A percentile compares a stretch with the other conserved stretches of the same genome.
These are phyloP conservation scores for Corythoichthys intestinalis DNA, from an alignment of 2,113 vertebrate genomes.

Conservation along the genomic window DNA sequence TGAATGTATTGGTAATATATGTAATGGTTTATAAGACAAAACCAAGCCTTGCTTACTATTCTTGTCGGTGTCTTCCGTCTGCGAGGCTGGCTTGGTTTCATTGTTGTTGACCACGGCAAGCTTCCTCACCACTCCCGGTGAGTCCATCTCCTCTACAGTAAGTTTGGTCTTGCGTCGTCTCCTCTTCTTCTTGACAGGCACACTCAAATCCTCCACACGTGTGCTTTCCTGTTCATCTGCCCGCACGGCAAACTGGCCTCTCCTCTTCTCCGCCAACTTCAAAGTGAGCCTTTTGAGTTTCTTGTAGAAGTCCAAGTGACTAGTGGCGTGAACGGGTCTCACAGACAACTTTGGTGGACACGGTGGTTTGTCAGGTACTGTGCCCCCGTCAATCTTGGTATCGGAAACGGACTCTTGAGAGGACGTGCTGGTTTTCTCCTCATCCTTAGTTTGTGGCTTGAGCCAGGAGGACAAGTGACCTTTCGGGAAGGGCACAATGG, in stretches of 20 bases:
- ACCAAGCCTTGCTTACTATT: slow-evolving; percentile 24
- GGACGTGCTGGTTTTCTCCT: slow-evolving; percentile 18
- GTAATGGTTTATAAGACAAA: too few relatives aligned
- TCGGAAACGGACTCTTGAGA: slow-evolving; percentile 24
- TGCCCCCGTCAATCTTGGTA: slow-evolving; percentile 9
- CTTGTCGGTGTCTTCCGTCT: slow-evolving; percentile 13
- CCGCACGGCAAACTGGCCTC: slow-evolving; percentile 10
- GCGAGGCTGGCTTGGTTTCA: neutral
- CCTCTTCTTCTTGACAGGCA: slow-evolving; percentile 44
- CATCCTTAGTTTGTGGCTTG: slow-evolving; percentile 49
- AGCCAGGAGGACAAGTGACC: slow-evolving; percentile 48
- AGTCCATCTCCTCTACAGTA: slow-evolving; percentile 71
- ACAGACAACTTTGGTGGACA: slow-evolving; percentile 28
- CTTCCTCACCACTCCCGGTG: slow-evolving; percentile 74
- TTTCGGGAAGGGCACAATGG: slow-evolving; percentile 61
- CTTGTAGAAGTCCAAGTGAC: slow-evolving; percentile 81
- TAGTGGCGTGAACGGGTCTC: slow-evolving; percentile 67
- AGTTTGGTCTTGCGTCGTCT: slow-evolving; percentile 54
- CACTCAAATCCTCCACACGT: slow-evolving; percentile 2
- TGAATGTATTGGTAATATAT: too few relatives aligned
- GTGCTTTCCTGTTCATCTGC: slow-evolving; percentile 4
- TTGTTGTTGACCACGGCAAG: slow-evolving; percentile 55
- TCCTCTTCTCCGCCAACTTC: slow-evolving; percentile 65
- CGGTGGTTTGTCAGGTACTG: slow-evolving; percentile 9
- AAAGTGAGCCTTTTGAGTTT: slow-evolving; percentile 76